Conservation (phyloP, 2,113 vertebrate genomes). For the Bucco capensis region DNA sequence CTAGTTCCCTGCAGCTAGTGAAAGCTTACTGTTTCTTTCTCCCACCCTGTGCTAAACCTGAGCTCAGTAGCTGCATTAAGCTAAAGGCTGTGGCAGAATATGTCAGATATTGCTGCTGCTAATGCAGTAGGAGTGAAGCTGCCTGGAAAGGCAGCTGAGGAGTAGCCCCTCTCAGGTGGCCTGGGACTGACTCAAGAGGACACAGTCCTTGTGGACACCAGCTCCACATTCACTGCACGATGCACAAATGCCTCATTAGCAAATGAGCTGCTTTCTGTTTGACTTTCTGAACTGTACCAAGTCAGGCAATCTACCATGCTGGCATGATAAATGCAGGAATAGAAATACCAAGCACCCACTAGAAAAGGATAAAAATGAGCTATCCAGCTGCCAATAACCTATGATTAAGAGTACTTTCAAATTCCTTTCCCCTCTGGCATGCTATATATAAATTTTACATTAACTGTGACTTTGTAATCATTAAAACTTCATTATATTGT, state of each 20-base stretch:
- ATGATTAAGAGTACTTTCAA: conserved; percentile 1
- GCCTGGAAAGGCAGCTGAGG: background rate
- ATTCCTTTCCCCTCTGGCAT: conserved; percentile 2
- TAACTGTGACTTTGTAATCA: conserved; percentile 22
- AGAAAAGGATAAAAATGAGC: background rate
- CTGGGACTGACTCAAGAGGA: background rate
- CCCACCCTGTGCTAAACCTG: background rate
- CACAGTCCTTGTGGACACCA: background rate
- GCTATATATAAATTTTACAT: conserved; percentile 41
- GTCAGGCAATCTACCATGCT: background rate
- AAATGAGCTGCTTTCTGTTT: background rate
- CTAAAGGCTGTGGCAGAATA: background rate
- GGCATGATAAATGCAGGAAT: background rate
- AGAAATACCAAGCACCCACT: background rate
- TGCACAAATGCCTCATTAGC: background rate
- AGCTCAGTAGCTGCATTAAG: fast-evolving
- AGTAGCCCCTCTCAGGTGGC: background rate
- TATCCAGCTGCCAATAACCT: conserved; percentile 28
- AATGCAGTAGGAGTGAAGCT: background rate
- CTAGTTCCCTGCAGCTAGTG: background rate
- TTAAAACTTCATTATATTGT: conserved; percentile 50
- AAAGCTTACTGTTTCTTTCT: background rate
- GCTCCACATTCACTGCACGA: background rate
- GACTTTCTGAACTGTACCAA: background rate
- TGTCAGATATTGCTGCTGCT: background rate